These are phyloP conservation scores for Brachynemurus nebulosus DNA, from an alignment of 2,888 invertebrate species.

Conservation along the genomic window DNA sequence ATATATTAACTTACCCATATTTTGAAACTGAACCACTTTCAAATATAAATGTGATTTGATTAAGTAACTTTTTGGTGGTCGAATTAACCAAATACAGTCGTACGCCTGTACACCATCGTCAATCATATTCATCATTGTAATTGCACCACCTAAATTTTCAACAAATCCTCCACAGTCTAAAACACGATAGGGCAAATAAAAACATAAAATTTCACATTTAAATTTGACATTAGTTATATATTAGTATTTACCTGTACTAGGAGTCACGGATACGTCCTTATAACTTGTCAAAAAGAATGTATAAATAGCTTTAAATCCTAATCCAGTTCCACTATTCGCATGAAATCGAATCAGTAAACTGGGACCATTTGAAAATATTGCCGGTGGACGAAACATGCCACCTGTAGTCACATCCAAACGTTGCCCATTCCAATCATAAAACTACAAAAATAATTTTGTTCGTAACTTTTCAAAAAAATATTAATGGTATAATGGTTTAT, in stretches of 20 bases:
- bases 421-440: conserved; percentile 53
- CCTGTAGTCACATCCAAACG: conserved; percentile 50
- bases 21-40: conserved; percentile 41
- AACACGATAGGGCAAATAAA: conserved; percentile 15
- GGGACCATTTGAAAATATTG: conserved; percentile 48
- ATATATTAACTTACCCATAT: conserved; percentile 34
- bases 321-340: conserved; percentile 51
- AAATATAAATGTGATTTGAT: conserved; percentile 53
- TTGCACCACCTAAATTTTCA: conserved; percentile 53
- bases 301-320: conserved; percentile 50
- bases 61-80: conserved; percentile 45
- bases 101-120: conserved; percentile 41
- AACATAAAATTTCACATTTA: conserved; percentile 1
- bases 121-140: conserved; percentile 64
- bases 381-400: conserved; percentile 51
- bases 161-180: conserved; percentile 57
- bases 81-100: conserved; percentile 59
- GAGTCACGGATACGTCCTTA: conserved; percentile 27
- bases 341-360: conserved; percentile 49
- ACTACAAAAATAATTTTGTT: conserved; percentile 28
- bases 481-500: too few relatives aligned
- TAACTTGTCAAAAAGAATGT: conserved; percentile 29
- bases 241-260: conserved; percentile 26
- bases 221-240: too few relatives aligned
- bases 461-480: background rate